Evolutionary conservation across 2,113 vertebrate species (phyloP).

Genomic region (Dromaius novaehollandiae): DNA sequence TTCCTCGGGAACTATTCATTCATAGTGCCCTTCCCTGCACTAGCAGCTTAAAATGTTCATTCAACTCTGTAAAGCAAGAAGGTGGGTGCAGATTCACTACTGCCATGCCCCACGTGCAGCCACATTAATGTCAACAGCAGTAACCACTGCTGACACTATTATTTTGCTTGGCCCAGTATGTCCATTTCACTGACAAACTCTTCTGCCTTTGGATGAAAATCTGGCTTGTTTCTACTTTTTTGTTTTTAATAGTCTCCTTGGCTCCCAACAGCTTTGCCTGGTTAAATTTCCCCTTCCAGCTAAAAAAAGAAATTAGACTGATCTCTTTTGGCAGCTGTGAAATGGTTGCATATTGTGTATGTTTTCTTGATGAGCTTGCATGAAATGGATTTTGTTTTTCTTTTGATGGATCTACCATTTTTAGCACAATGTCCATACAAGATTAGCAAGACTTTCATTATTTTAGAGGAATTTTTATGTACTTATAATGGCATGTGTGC

Average conservation of each 20-base stretch:
- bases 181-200: neutral
- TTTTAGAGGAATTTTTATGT: neutral
- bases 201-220: neutral
- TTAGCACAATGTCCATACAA: constrained; percentile 26
- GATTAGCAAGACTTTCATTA: constrained; percentile 16
- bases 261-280: constrained; percentile 35
- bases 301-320: constrained; percentile 58
- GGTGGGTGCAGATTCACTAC: neutral
- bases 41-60: neutral
- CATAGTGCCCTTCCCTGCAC: neutral
- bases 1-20: neutral
- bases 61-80: neutral
- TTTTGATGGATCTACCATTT: constrained; percentile 44
- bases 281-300: constrained; percentile 47
- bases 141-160: neutral
- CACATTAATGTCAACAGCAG: neutral
- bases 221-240: neutral
- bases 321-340: constrained; percentile 66
- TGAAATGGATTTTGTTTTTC: constrained; percentile 54
- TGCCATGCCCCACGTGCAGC: neutral
- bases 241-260: neutral
- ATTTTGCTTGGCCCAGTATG: neutral
- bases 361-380: constrained; percentile 46
- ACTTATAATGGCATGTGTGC: neutral
- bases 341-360: constrained; percentile 54